Evolutionary conservation across 2,797 vertebrate genomes (phyloP).

Genomic region (Periparus ater): DNA sequence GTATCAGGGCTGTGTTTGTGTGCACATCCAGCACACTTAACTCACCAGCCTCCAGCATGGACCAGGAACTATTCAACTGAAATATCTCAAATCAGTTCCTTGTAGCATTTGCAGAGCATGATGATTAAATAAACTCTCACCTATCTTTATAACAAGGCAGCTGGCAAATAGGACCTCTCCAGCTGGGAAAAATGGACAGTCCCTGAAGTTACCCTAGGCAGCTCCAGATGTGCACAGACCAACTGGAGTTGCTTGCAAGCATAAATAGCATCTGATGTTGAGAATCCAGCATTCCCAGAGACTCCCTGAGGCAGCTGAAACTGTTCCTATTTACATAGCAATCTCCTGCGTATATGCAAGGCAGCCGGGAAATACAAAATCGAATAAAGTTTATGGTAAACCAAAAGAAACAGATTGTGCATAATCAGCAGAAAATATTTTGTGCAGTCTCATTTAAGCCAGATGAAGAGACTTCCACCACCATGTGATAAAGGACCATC

Average conservation of each 20-base stretch:
- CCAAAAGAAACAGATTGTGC: accelerated
- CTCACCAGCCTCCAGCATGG: not conserved
- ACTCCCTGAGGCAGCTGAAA: not conserved
- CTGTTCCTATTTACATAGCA: not conserved
- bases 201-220: not conserved
- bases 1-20: not conserved
- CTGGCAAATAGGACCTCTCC: not conserved
- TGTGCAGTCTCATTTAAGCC: not conserved
- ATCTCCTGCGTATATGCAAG: not conserved
- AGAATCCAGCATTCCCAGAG: not conserved
- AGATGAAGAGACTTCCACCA: not conserved
- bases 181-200: not conserved
- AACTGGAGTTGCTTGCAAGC: not conserved
- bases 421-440: not conserved
- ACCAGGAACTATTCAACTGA: not conserved
- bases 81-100: not conserved
- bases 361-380: not conserved
- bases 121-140: not conserved
- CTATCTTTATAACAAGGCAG: not conserved
- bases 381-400: not conserved
- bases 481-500: not conserved
- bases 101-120: accelerated
- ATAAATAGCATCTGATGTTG: accelerated
- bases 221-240: not conserved
- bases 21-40: not conserved